Evolutionary conservation across 2,113 vertebrate species (phyloP).

Genomic region (Micronisus gabar): DNA sequence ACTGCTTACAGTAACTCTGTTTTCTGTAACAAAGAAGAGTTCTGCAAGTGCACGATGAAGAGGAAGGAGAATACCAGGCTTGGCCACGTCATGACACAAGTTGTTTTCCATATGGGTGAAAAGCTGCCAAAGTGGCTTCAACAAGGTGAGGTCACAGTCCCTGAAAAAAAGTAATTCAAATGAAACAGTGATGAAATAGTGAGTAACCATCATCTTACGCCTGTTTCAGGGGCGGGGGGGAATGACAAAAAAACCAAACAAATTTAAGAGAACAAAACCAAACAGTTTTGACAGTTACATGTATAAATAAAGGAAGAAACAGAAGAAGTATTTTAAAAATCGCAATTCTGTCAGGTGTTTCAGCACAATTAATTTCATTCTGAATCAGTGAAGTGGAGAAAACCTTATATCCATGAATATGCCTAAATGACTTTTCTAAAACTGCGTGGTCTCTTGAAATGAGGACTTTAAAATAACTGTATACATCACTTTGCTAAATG

Average conservation of each 20-base stretch:
- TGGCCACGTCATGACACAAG: constrained; percentile 80
- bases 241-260: neutral
- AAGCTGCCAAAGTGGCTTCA: constrained; percentile 93
- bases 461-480: neutral
- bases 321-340: neutral
- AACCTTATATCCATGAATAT: neutral
- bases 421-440: neutral
- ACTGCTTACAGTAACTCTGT: constrained; percentile 84
- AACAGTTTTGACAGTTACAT: neutral
- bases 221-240: neutral
- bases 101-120: constrained; percentile 89
- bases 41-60: constrained; percentile 94
- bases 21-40: constrained; percentile 93
- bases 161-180: constrained; percentile 58
- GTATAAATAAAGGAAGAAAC: neutral
- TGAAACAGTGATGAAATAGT: neutral
- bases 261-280: neutral
- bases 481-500: neutral
- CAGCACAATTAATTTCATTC: neutral
- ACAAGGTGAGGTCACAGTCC: constrained; percentile 86
- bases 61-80: constrained; percentile 87
- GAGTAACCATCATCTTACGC: neutral
- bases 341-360: neutral
- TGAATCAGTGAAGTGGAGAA: neutral
- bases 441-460: neutral